Conservation (phyloP, 2,113 vertebrate genomes). For the Fukomys damarensis region DNA sequence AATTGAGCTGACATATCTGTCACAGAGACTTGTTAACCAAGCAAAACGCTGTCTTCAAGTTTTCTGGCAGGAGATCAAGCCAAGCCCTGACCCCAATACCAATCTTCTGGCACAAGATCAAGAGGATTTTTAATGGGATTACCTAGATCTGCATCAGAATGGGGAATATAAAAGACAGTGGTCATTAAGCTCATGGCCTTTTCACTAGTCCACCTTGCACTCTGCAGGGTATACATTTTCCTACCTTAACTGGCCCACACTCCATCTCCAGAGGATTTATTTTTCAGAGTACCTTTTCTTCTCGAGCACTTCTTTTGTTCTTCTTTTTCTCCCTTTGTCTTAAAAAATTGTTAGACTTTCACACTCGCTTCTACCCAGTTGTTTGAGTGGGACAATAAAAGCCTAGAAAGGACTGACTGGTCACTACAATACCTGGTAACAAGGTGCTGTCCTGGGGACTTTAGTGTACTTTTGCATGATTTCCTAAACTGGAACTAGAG, state of each 20-base stretch:
- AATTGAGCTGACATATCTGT: neutral
- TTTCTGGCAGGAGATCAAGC: neutral
- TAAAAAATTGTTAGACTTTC: neutral
- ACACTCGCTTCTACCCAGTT: neutral
- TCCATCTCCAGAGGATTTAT: neutral
- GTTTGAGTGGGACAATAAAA: neutral
- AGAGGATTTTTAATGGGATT: neutral
- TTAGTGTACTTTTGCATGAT: neutral
- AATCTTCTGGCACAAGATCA: neutral
- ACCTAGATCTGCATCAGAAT: neutral
- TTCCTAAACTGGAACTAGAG: neutral
- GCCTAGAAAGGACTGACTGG: neutral
- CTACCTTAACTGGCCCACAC: neutral
- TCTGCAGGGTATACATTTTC: neutral
- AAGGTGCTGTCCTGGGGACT: neutral
- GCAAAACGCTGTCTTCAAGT: neutral
- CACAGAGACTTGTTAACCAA: neutral
- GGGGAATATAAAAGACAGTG: neutral
- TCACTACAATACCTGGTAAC: neutral
- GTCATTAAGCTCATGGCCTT: neutral
- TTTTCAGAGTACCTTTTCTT: neutral
- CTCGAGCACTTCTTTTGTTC: neutral
- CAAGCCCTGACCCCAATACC: neutral
- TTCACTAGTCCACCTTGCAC: neutral
- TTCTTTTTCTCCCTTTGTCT: neutral